phyloP scores from a whole-genome alignment of 92 coral and sea anemone genomes.

The Phymanthus crucifer region DNA sequence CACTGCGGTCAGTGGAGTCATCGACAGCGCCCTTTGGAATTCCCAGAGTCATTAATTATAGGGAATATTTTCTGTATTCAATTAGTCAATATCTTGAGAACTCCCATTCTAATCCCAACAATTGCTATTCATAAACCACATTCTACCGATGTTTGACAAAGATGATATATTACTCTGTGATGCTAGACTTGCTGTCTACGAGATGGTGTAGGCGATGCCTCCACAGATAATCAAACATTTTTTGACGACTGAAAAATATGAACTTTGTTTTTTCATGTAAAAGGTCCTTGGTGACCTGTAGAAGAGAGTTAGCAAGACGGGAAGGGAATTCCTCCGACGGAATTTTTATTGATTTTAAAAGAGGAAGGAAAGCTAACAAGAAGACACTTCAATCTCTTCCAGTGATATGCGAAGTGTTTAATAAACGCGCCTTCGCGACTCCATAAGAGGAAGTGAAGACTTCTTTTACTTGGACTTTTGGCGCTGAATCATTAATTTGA shows the following conservation, averaged over 20 bases:
- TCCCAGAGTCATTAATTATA: neutral
- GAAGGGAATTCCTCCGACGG: neutral
- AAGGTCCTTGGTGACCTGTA: neutral
- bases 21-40: neutral
- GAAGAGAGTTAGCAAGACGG: neutral
- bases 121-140: neutral
- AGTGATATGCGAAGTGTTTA: neutral
- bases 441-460: neutral
- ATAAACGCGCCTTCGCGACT: neutral
- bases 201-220: neutral
- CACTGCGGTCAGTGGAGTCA: neutral
- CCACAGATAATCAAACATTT: neutral
- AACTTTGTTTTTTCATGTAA: neutral
- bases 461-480: neutral
- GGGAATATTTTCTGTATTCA: neutral
- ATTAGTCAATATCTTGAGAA: neutral
- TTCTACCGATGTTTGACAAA: neutral
- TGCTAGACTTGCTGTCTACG: neutral
- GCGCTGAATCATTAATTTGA: no score
- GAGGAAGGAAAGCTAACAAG: neutral
- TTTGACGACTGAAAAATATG: neutral
- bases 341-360: neutral
- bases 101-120: neutral
- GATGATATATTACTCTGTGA: neutral
- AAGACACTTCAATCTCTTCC: neutral